Evolutionary conservation across 92 coral and sea anemone species (phyloP).

Genomic region (Phymanthus crucifer): DNA sequence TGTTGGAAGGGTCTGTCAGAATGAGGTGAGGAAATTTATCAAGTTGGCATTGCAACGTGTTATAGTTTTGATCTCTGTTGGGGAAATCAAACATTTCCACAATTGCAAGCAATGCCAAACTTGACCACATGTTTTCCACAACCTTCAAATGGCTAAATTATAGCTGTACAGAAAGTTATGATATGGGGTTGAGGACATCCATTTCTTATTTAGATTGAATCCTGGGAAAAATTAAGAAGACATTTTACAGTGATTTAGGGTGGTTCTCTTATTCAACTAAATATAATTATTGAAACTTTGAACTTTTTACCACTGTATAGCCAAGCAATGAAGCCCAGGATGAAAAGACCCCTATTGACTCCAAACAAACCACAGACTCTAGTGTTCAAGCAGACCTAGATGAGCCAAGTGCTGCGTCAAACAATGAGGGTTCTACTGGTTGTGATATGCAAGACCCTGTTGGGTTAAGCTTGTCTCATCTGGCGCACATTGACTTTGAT

Average conservation of each 20-base stretch:
- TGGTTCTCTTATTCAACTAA: neutral
- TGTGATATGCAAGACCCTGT: constrained; percentile 16
- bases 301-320: neutral
- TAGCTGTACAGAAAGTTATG: no score
- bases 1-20: no score
- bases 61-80: no score
- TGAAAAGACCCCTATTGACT: neutral
- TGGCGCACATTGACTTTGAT: constrained; percentile 62
- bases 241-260: neutral
- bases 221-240: no score
- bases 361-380: neutral
- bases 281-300: neutral
- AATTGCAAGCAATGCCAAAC: no score
- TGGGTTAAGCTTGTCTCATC: constrained; percentile 48
- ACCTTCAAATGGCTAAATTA: no score
- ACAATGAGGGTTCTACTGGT: neutral
- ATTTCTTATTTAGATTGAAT: no score
- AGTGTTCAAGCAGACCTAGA: neutral
- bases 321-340: neutral
- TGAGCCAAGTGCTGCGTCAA: neutral
- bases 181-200: no score
- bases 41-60: no score
- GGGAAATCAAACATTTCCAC: no score
- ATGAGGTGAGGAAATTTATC: no score
- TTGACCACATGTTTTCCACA: no score